Base-by-base conservation (phyloP, 1,140 invertebrate genomes). In the Dryas iulia region DNA sequence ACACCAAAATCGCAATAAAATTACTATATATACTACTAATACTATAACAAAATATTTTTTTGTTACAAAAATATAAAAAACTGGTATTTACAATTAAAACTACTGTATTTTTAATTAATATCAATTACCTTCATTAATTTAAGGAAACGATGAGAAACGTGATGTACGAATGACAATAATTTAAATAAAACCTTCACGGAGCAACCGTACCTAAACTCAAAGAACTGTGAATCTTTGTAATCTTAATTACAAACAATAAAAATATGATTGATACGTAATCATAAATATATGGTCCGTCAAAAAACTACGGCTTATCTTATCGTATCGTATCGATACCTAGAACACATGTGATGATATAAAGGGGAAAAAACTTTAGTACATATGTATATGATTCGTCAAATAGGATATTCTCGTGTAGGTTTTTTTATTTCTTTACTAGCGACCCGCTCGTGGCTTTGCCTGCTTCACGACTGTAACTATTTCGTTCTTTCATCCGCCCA, bases 301-400 rank as follows among this genome's bases (percentile, higher is more conserved):
- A n/a, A 47, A 47, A 47, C 18, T 47, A 47, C 18, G 18, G 14
- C 39, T 47, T 47, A 47, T 47, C 39, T 47, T 47, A 47, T 47
- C 39, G 14, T 71, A 67, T 67, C 70, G 57, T 58, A 62, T 58
- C 39, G 52, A 47, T 61, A 71, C 52, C 14, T 60, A 31, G 33
- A 70, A 47, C 59, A 63, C 31, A 75, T 52, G 28, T 30, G 18
- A 14, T 6, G 33, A 14, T n/a, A 14, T 39, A 39, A 14, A 47
- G n/a, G 39, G 2, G 3, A 21, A 47, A 47, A 21, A 10, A 18
- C n/a, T 28, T 28, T 28, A n/a, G n/a, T n/a, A n/a, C n/a, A n/a
- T n/a, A n/a, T n/a, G n/a, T n/a, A n/a, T n/a, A n/a, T n/a, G n/a
- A n/a, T n/a, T n/a, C n/a, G n/a, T n/a, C n/a, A n/a, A n/a, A n/a